These are phyloP conservation scores for Torymus tubicola DNA, from an alignment of 2,888 invertebrate species.

Conservation along the genomic window DNA sequence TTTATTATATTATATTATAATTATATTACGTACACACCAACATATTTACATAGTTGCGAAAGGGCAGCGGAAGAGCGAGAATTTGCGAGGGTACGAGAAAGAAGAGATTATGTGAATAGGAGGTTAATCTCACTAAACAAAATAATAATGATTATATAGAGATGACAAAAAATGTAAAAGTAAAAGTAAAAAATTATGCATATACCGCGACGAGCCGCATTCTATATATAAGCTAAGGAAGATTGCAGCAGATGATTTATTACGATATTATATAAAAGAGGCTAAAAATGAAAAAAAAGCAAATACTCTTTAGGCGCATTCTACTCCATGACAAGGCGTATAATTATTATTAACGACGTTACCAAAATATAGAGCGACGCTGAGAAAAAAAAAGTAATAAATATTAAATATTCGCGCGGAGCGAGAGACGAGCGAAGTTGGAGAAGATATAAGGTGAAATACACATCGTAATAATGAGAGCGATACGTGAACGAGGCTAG, in stretches of 20 bases:
- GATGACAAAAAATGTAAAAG: conserved; percentile 53
- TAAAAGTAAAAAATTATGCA: conserved; percentile 40
- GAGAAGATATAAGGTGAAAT: not conserved
- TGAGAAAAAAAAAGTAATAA: conserved; percentile 4
- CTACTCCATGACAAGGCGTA: conserved; percentile 35
- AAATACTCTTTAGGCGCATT: conserved; percentile 45
- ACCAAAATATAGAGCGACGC: conserved; percentile 14
- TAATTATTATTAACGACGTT: conserved; percentile 56
- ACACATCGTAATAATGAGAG: not conserved
- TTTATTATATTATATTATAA: conserved; percentile 54
- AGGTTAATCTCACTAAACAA: conserved; percentile 64
- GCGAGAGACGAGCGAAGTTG: not conserved
- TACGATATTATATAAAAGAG: conserved; percentile 42
- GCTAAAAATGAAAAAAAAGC: conserved; percentile 22
- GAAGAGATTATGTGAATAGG: conserved; percentile 70
- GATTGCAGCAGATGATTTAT: conserved; percentile 53
- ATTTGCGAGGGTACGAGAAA: conserved; percentile 1
- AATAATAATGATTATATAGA: conserved; percentile 52
- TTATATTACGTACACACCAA: conserved; percentile 71
- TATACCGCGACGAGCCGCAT: conserved; percentile 46
- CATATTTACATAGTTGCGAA: conserved; percentile 70
- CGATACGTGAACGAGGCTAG: not conserved
- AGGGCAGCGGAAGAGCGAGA: conserved; percentile 1
- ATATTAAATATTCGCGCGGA: conserved; percentile 12
- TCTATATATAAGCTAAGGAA: conserved; percentile 45